Evolutionary conservation across 2,888 invertebrate species (phyloP), one percentile per base, ranked within the genome.

Genomic region (Baccha elongata): DNA sequence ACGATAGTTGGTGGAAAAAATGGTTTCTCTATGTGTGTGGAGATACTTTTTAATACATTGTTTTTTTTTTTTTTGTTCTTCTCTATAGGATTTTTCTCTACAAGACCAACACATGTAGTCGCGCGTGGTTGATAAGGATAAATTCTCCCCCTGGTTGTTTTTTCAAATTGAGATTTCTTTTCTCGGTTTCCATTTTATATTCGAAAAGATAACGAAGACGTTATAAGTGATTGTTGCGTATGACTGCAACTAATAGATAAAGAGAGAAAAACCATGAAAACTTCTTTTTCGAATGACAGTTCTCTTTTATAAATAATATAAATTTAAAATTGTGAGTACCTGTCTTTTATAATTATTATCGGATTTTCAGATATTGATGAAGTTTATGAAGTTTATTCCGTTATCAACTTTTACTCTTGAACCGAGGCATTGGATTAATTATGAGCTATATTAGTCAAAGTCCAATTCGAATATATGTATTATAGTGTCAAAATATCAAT

Each of bases 111-210:
- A 81, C 81, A 81, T 81, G 81, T 76, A 81, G 52, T 72, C 81
- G 65, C 71, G 65, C 71, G 72, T 76, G 71, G 72, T 81, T 76
- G 72, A 81, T 76, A 76, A 76, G 81, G 71, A 76, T 81, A 81
- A 76, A 81, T 81, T 81, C 81, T 71, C 76, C 81, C 81, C 71
- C 71, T 71, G 76, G 67, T 58, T 21, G 15, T 58, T 40, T 58
- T 58, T 58, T 13, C 55, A 69, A 62, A 44, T 68, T 67, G 71
- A 76, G 81, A 76, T 67, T 76, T 81, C 80, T 81, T 80, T 81
- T 81, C 80, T 71, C 71, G 76, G 40, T 58, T 81, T 81, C 81
- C 67, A 76, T 75, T 76, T 81, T 71, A 71, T 81, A 81, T 81
- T 81, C 81, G 81, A 81, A 81, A 81, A 81, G 71, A 76, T 76